phyloP scores from a whole-genome alignment of 2,888 invertebrate genomes.

The Liodrosophila aerea region DNA sequence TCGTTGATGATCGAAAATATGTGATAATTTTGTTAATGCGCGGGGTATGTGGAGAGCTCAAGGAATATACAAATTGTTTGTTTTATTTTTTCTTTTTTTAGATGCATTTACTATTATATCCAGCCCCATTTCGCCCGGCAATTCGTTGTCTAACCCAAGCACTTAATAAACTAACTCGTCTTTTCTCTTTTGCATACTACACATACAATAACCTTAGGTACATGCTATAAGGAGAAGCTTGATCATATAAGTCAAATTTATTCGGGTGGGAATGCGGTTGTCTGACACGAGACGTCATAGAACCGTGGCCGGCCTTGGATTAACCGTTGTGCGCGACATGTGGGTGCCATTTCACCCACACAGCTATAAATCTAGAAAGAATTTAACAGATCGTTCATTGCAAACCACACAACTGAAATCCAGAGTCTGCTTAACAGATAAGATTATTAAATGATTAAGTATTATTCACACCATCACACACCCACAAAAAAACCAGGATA shows the following conservation, averaged over 20 bases:
- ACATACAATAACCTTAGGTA: conserved; percentile 36
- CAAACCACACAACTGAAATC: no score
- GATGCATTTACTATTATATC: neutral
- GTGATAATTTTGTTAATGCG: conserved; percentile 20
- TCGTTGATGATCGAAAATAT: conserved; percentile 49
- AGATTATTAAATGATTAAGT: no score
- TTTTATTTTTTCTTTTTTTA: neutral
- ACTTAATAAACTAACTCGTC: conserved; percentile 35
- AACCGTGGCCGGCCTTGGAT: no score
- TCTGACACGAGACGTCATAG: no score
- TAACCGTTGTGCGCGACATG: no score
- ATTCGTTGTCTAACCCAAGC: conserved; percentile 73
- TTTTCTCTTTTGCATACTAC: conserved; percentile 1
- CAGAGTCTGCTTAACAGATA: no score
- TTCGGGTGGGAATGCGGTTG: no score
- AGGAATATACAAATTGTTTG: conserved; percentile 44
- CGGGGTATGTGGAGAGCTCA: conserved; percentile 22
- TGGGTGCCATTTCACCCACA: no score
- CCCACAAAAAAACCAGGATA: no score
- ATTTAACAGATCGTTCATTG: no score
- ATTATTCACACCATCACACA: no score
- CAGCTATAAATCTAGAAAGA: no score
- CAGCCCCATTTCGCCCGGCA: conserved; percentile 33
- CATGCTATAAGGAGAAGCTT: conserved; percentile 31
- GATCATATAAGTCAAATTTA: conserved; percentile 3